These are phyloP conservation scores for Cyaniris semiargus DNA, from an alignment of 2,888 invertebrate genomes.

Conservation along the genomic window DNA sequence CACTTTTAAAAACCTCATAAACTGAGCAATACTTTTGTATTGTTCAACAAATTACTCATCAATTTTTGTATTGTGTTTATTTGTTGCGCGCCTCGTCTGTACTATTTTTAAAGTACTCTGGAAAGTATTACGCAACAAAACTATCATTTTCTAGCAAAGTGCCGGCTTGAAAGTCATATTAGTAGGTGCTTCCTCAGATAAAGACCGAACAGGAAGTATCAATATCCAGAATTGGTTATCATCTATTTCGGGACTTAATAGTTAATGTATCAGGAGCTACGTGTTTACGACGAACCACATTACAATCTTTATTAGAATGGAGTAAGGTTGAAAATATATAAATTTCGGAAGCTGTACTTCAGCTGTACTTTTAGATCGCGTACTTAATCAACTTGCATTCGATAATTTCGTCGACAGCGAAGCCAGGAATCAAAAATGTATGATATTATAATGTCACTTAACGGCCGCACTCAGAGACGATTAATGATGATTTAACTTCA, in stretches of 20 bases:
- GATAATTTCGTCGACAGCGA: no score
- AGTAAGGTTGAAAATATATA: neutral
- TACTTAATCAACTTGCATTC: no score
- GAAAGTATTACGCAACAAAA: neutral
- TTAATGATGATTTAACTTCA: no score
- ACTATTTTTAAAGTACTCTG: no score
- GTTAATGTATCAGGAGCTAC: neutral
- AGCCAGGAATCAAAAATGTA: no score
- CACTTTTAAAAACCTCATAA: no score
- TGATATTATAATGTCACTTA: no score
- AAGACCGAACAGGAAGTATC: slow-evolving; percentile 34
- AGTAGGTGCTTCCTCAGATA: neutral
- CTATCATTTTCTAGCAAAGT: neutral
- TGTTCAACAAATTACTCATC: no score
- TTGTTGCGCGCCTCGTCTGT: no score
- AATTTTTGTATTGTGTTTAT: no score
- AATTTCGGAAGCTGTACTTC: neutral
- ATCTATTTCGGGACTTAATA: slow-evolving; percentile 26
- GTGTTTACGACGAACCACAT: neutral
- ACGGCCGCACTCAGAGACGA: no score
- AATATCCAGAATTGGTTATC: slow-evolving; percentile 29
- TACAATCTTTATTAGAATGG: neutral
- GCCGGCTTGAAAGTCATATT: neutral
- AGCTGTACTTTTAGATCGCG: neutral
- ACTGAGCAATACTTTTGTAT: no score